Percentiles rank a stretch among this genome's conserved stretches.
phyloP scores from a whole-genome alignment of 1,140 invertebrate species.

The Neodiprion lecontei region DNA sequence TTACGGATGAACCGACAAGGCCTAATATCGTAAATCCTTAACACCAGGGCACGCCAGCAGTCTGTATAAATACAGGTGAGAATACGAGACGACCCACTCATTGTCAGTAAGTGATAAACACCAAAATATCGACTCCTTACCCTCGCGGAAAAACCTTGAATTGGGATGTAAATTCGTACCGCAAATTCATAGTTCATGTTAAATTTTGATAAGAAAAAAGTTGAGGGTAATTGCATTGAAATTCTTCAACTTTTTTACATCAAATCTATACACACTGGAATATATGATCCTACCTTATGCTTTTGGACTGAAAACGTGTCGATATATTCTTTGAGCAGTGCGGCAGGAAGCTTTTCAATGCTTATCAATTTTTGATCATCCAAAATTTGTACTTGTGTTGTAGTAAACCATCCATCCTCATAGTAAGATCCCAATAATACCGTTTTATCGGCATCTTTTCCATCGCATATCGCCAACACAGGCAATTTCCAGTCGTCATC shows the following conservation, averaged over 20 bases:
- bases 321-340: constrained; percentile 32
- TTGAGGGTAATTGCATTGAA: neutral
- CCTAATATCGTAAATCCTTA: too few species aligned
- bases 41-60: too few species aligned
- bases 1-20: too few species aligned
- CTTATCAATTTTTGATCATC: constrained; percentile 26
- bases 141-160: too few species aligned
- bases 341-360: constrained; percentile 26
- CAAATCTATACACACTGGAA: constrained; percentile 5
- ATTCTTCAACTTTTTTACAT: neutral
- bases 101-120: too few species aligned
- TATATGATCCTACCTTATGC: constrained; percentile 28
- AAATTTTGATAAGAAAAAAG: neutral
- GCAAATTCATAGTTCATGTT: neutral
- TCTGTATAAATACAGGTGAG: too few species aligned
- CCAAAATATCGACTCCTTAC: too few species aligned
- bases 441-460: constrained; percentile 32
- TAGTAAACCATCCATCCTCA: constrained; percentile 37
- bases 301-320: constrained; percentile 26
- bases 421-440: constrained; percentile 40
- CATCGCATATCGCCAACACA: constrained; percentile 46
- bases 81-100: too few species aligned
- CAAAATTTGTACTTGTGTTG: constrained; percentile 33
- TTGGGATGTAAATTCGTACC: neutral
- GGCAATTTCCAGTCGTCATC: constrained; percentile 28